These are phyloP conservation scores for Sialis lutaria DNA, from an alignment of 2,888 invertebrate genomes.

Conservation along the genomic window DNA sequence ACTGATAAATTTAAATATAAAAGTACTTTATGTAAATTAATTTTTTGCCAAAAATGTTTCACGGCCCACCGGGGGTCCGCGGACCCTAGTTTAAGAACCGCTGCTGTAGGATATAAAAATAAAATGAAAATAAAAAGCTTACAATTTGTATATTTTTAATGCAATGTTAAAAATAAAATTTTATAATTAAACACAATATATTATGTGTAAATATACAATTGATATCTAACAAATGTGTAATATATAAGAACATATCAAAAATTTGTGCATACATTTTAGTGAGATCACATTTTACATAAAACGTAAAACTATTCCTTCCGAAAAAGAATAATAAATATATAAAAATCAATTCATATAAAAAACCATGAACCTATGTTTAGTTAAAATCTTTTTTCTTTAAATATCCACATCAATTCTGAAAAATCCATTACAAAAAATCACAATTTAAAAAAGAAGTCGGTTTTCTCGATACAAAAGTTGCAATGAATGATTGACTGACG, in stretches of 20 bases:
- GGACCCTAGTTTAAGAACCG: too few species aligned
- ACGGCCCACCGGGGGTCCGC: too few species aligned
- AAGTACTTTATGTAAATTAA: too few species aligned
- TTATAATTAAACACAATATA: background rate
- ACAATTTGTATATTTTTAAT: slow-evolving; percentile 1
- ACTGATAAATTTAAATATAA: too few species aligned
- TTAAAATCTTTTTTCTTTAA: background rate
- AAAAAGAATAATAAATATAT: background rate
- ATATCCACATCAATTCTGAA: background rate
- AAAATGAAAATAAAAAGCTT: background rate
- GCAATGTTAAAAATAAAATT: slow-evolving; percentile 1
- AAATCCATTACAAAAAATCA: background rate
- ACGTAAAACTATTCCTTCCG: background rate
- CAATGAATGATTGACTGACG: background rate
- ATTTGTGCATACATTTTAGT: slow-evolving; percentile 5
- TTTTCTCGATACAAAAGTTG: background rate
- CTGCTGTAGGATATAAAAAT: too few species aligned
- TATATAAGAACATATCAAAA: slow-evolving; percentile 4
- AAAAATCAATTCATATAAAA: background rate
- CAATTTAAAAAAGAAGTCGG: background rate
- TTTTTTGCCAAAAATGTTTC: too few species aligned
- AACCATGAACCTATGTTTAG: background rate
- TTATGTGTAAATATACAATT: background rate
- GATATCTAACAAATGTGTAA: background rate
- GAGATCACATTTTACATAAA: slow-evolving; percentile 2